Base-by-base conservation (phyloP, 2,888 invertebrate genomes). In the Amblyteles armatorius region DNA sequence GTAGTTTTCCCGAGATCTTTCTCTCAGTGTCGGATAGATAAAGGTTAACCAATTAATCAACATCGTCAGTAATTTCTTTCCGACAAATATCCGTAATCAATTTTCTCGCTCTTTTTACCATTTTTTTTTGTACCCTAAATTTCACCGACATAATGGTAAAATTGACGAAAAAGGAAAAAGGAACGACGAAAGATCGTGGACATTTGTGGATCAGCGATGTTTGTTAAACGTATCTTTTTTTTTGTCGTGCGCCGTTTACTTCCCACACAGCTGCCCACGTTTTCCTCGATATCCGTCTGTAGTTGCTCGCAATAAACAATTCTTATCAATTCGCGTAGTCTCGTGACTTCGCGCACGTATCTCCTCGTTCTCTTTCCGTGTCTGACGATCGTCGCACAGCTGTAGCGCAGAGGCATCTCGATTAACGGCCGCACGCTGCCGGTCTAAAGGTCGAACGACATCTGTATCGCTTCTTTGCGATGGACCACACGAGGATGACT, bases 301-400 rank as follows among this genome's bases (percentile, higher is more conserved):
- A 63, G n/a, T 63, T 63, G 63, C 26, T 63, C 44, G 29, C 16
- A 63, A 63, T n/a, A 9, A 63, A 29, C 29, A 63, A 33, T 63
- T n/a, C 29, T 63, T 63, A 63, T 29, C 63, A n/a, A 13, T 33
- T 29, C 63, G 63, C 33, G 29, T 13, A 63, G 63, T 63, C 63
- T 63, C 63, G 63, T 63, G 63, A 63, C 63, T 63, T 33, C 33
- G 63, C 9, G 11, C 16, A 16, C 11, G 22, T 26, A 13, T 57
- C 57, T 19, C 11, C 22, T 26, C 57, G 22, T 26, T 22, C 22
- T 26, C 57, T 13, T 57, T 11, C 33, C 63, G 33, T 63, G 63
- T 50, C 52, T 72, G 44, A 16, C 40, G 60, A 36, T 60, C 57
- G 26, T 26, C 40, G 26, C 40, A 57, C 72, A 57, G 72, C 72